Evolutionary conservation across 1,140 invertebrate genomes (phyloP).

Genomic region (Euwallacea fornicatus): DNA sequence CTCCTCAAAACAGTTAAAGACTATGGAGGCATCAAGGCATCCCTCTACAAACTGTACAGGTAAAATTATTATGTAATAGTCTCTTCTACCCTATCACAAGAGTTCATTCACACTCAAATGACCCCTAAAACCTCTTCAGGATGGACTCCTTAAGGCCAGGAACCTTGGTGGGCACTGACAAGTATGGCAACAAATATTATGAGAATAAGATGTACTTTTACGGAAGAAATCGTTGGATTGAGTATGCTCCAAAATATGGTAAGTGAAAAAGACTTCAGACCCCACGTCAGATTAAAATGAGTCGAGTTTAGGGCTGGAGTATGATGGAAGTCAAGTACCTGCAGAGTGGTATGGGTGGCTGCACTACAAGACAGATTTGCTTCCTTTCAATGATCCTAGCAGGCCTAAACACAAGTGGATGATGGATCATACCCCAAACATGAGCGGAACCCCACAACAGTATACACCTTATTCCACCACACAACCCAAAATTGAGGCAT

Average conservation of each 20-base stretch:
- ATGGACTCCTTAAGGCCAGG: conserved; percentile 87
- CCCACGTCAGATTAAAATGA: neutral
- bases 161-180: conserved; percentile 86
- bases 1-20: conserved; percentile 70
- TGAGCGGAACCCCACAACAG: conserved; percentile 73
- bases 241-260: conserved; percentile 73
- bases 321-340: conserved; percentile 92
- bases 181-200: conserved; percentile 96
- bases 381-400: conserved; percentile 70
- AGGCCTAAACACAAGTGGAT: conserved; percentile 87
- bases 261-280: neutral
- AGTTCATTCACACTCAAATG: neutral
- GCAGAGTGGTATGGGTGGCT: conserved; percentile 91
- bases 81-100: neutral
- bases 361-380: conserved; percentile 80
- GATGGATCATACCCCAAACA: conserved; percentile 78
- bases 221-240: conserved; percentile 92
- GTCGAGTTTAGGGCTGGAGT: conserved; percentile 66
- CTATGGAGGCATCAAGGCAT: conserved; percentile 75
- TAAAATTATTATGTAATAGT: conserved; percentile 56
- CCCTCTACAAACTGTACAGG: conserved; percentile 75
- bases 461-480: conserved; percentile 92
- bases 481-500: conserved; percentile 79
- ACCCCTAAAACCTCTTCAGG: conserved; percentile 57
- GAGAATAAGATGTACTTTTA: conserved; percentile 90